Percentiles rank a stretch among this genome's conserved stretches.
Evolutionary conservation across 1,140 invertebrate species (phyloP).

Genomic region (Magallana angulata): DNA sequence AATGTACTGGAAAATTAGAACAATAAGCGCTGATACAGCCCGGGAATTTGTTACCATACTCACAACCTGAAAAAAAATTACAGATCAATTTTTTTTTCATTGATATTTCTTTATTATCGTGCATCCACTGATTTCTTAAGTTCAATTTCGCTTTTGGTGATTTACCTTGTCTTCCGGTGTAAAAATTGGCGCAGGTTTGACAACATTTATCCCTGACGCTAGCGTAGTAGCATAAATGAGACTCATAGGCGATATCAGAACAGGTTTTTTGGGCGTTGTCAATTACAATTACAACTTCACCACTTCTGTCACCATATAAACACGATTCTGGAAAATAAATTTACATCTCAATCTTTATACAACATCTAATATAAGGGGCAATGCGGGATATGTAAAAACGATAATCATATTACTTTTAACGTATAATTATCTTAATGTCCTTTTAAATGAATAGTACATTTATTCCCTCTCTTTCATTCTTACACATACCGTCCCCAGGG

Average conservation of each 20-base stretch:
- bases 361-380: too few species aligned
- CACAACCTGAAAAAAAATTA: neutral
- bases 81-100: too few species aligned
- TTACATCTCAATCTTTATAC: too few species aligned
- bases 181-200: neutral
- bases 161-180: constrained; percentile 13
- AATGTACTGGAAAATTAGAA: neutral
- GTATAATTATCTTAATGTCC: too few species aligned
- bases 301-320: constrained; percentile 6
- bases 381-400: too few species aligned
- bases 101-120: too few species aligned
- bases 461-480: too few species aligned
- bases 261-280: neutral
- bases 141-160: too few species aligned
- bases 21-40: neutral
- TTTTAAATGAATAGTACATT: too few species aligned
- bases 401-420: too few species aligned
- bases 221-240: neutral
- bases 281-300: neutral
- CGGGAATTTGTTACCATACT: neutral
- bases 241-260: neutral
- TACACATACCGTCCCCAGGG: constrained; percentile 40
- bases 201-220: neutral
- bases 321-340: neutral
- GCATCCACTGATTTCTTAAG: too few species aligned